Percentiles rank a stretch among this genome's conserved stretches.
Evolutionary conservation across 2,113 vertebrate species (phyloP).

Genomic region (Motacilla alba): DNA sequence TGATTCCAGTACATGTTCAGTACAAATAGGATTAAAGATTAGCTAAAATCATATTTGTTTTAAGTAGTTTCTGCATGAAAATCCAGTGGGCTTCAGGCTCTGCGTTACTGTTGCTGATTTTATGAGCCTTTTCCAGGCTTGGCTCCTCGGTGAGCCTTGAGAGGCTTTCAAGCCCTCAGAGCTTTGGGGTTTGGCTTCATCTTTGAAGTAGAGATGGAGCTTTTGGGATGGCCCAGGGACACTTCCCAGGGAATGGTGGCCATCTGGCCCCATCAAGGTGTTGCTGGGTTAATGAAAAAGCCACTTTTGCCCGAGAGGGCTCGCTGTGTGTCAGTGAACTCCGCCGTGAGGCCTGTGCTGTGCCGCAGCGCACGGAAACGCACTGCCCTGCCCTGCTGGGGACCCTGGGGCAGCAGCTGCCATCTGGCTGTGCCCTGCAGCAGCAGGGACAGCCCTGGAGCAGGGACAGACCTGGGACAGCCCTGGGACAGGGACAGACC

Average conservation of each 20-base stretch:
- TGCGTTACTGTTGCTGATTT: accelerated
- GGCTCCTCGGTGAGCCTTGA: not conserved
- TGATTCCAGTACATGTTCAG: not conserved
- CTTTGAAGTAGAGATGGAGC: accelerated
- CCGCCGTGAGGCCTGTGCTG: not conserved
- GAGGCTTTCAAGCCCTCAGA: not conserved
- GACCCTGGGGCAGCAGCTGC: not conserved
- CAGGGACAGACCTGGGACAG: not conserved
- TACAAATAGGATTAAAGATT: not conserved
- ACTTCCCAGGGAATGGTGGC: not conserved
- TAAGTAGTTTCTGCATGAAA: not conserved
- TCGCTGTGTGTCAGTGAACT: not conserved
- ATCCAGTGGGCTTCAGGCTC: not conserved
- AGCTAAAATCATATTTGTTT: not conserved
- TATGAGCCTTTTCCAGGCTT: not conserved
- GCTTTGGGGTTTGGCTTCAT: not conserved
- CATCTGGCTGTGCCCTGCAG: not conserved
- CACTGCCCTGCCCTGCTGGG: not conserved
- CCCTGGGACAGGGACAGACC: not conserved
- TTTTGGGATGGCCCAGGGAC: not conserved
- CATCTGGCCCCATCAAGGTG: not conserved
- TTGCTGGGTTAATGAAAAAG: not conserved
- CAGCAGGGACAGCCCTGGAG: not conserved
- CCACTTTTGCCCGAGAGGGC: not conserved
- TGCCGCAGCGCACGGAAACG: not conserved